phyloP scores from a whole-genome alignment of 2,113 vertebrate species.

The Etheostoma cragini region DNA sequence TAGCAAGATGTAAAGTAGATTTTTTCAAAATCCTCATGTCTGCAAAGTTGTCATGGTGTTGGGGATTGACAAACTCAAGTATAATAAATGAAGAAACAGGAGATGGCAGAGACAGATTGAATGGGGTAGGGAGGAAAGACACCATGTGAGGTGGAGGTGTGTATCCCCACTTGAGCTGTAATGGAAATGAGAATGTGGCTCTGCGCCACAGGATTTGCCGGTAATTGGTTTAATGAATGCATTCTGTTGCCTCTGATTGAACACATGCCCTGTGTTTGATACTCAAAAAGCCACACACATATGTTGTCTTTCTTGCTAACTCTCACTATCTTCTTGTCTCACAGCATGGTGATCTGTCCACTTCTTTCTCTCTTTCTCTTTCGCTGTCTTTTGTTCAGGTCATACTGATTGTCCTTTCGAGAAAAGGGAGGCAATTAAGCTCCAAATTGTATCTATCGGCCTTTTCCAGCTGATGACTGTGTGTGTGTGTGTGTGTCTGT shows the following conservation, averaged over 20 bases:
- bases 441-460: slow-evolving; percentile 45
- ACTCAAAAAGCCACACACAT: slow-evolving; percentile 53
- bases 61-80: slow-evolving; percentile 19
- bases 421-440: slow-evolving; percentile 29
- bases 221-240: slow-evolving; percentile 82
- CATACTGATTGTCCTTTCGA: slow-evolving; percentile 26
- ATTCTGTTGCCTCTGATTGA: slow-evolving; percentile 79
- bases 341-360: slow-evolving; percentile 16
- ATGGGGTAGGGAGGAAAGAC: slow-evolving; percentile 25
- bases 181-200: slow-evolving; percentile 71
- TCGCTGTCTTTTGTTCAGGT: slow-evolving; percentile 48
- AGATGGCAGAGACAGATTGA: slow-evolving; percentile 37
- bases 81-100: slow-evolving; percentile 26
- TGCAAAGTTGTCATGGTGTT: slow-evolving; percentile 4
- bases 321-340: slow-evolving; percentile 31
- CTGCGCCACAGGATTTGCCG: slow-evolving; percentile 67
- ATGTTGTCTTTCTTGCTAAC: slow-evolving; percentile 36
- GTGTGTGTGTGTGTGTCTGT: slow-evolving; percentile 23
- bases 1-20: slow-evolving; percentile 6
- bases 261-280: slow-evolving; percentile 52
- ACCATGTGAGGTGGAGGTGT: slow-evolving; percentile 51
- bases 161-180: slow-evolving; percentile 62
- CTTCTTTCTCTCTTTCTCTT: slow-evolving; percentile 4
- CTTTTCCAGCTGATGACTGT: slow-evolving; percentile 56
- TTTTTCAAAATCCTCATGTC: slow-evolving; percentile 14